Conservation (phyloP, 2,113 vertebrate species). For the Silurus asotus region DNA sequence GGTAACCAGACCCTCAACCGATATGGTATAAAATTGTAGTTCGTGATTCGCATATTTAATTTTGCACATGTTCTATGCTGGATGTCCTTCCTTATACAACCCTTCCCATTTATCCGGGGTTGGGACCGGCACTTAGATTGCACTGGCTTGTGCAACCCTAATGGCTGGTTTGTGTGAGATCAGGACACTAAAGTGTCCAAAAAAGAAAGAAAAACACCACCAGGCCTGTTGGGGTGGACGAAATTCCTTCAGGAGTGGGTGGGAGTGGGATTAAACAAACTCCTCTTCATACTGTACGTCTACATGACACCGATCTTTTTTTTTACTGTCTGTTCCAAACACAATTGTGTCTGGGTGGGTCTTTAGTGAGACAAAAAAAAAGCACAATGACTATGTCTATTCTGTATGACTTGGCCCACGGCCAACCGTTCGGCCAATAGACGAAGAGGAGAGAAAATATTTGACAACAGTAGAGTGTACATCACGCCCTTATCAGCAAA, state of each 20-base stretch:
- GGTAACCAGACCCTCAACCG: too few species aligned
- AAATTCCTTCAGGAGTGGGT: background rate
- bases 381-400: background rate
- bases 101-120: too few species aligned
- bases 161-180: background rate
- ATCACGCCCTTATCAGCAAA: conserved; percentile 46
- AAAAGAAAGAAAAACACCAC: background rate
- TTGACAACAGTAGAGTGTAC: conserved; percentile 20
- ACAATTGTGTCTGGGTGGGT: background rate
- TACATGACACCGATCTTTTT: background rate
- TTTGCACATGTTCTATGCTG: too few species aligned
- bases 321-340: background rate
- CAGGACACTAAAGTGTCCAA: background rate
- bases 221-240: background rate
- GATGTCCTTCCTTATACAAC: too few species aligned
- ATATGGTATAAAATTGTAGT: too few species aligned
- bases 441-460: conserved; percentile 11
- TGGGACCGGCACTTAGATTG: too few species aligned
- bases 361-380: background rate
- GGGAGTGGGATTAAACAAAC: background rate
- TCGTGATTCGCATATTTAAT: too few species aligned
- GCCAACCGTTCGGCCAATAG: conserved; percentile 11
- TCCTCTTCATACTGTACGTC: background rate
- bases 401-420: background rate
- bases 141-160: too few species aligned